These are phyloP conservation scores for Daubentonia madagascariensis DNA, from an alignment of 2,113 vertebrate species.

Conservation along the genomic window DNA sequence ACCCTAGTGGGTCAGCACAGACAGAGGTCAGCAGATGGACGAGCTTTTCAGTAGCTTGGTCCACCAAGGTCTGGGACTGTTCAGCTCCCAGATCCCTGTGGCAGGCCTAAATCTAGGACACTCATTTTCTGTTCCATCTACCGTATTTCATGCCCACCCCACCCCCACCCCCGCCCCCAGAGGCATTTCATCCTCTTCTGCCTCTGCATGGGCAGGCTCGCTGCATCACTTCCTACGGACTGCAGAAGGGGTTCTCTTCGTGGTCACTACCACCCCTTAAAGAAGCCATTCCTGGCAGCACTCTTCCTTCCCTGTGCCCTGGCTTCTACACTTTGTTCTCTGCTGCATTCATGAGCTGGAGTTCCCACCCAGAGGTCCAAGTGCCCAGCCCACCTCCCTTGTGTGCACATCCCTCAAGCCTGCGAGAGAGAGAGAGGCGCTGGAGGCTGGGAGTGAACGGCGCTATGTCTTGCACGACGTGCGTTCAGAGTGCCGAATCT, in stretches of 20 bases:
- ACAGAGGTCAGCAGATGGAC: neutral
- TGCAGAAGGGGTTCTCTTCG: neutral
- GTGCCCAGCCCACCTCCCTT: neutral
- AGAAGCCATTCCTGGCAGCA: neutral
- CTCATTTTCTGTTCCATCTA: neutral
- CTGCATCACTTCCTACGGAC: neutral
- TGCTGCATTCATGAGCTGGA: neutral
- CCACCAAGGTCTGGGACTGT: too few species aligned
- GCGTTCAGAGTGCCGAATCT: conserved; percentile 78
- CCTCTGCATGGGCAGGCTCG: neutral
- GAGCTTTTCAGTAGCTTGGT: neutral
- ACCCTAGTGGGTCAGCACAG: neutral
- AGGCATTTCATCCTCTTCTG: neutral
- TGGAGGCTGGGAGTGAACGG: rapidly evolving
- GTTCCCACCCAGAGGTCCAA: neutral
- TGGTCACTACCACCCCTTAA: neutral
- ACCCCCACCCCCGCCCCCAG: too few species aligned
- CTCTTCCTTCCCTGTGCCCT: neutral
- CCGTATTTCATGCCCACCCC: neutral
- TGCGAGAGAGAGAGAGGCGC: neutral
- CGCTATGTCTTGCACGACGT: rapidly evolving
- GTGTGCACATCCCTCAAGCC: neutral
- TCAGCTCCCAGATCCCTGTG: neutral
- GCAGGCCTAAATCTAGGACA: neutral
- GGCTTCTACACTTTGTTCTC: neutral